A percentile compares a stretch with the other conserved stretches of the same genome.
Evolutionary conservation across 2,113 vertebrate genomes (phyloP).

Genomic region (Pterocles burchelli): DNA sequence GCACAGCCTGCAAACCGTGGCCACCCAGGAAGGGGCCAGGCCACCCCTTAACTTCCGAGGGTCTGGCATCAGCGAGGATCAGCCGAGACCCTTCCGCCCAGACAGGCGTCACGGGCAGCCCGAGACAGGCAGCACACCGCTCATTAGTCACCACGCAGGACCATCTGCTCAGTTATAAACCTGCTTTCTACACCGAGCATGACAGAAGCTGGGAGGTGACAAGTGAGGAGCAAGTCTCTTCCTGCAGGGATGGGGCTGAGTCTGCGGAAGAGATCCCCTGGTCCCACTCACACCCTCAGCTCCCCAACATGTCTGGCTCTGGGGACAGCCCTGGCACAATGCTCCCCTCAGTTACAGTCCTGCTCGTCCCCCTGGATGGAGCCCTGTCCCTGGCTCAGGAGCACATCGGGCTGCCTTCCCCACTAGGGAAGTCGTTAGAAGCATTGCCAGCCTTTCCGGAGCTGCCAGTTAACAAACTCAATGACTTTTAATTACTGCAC

Average conservation of each 20-base stretch:
- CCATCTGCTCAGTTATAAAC: conserved; percentile 39
- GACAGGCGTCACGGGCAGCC: neutral
- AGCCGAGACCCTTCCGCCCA: neutral
- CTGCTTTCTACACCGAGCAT: neutral
- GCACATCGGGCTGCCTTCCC: neutral
- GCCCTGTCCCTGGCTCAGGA: neutral
- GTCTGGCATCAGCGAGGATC: accelerated
- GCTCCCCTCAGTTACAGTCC: neutral
- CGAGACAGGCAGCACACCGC: neutral
- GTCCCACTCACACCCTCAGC: neutral
- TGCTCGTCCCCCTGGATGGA: neutral
- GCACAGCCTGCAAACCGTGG: neutral
- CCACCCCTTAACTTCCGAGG: accelerated
- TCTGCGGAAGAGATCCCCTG: neutral
- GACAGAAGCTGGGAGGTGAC: neutral
- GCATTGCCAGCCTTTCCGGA: neutral
- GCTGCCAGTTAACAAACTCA: conserved; percentile 25
- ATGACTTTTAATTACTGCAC: conserved; percentile 28
- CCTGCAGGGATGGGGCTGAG: neutral
- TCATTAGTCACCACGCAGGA: neutral
- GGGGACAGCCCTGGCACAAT: accelerated
- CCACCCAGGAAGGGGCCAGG: neutral
- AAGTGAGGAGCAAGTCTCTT: neutral
- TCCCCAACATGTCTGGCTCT: neutral
- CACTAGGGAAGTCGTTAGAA: neutral